Base-by-base conservation (phyloP, 2,888 invertebrate species). In the Abscondita cerata region DNA sequence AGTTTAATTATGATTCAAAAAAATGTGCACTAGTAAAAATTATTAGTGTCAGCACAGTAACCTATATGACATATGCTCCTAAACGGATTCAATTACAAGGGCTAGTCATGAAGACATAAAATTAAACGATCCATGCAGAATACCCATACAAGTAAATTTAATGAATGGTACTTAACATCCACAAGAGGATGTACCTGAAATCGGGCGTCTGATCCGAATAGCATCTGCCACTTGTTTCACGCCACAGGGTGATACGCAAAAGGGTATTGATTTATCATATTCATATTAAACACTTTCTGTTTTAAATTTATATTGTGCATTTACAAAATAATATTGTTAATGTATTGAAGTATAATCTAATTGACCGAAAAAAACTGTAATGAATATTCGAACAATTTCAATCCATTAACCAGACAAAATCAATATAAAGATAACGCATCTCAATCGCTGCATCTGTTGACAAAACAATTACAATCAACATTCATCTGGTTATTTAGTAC, bases 41-140 rank as follows among this genome's bases (percentile, higher is more conserved):
- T 48, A 11, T 48, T 20, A 36, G 38, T 54, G n/a, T 41, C 58
- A 34, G 52, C 53, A 53, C 31, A 34, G 40, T 4, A 33, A 31
- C 41, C 59, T 47, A 59, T 31, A 36, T 52, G 52, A 33, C 59
- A 59, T 53, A 59, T 59, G 59, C 47, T 59, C 13, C 40, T 36
- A 12, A 18, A 55, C 38, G 40, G 56, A 56, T 61, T 61, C 61
- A 52, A 47, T 61, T 61, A 61, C 61, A 56, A 56, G 56, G 46
- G 56, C 40, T 15, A 15, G 47, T 54, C 68, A 70, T 70, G 70
- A 70, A 70, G 66, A 68, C 65, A 63, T 70, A 68, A 70, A 70
- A 70, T 70, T 68, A 65, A 68, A 64, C 64, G 62, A 61, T 60
- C 60, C 62, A 61, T 58, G 59, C 57, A 53, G 59, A 66, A 66